Evolutionary conservation across 2,888 invertebrate genomes (phyloP).

Genomic region (Timandra comae): DNA sequence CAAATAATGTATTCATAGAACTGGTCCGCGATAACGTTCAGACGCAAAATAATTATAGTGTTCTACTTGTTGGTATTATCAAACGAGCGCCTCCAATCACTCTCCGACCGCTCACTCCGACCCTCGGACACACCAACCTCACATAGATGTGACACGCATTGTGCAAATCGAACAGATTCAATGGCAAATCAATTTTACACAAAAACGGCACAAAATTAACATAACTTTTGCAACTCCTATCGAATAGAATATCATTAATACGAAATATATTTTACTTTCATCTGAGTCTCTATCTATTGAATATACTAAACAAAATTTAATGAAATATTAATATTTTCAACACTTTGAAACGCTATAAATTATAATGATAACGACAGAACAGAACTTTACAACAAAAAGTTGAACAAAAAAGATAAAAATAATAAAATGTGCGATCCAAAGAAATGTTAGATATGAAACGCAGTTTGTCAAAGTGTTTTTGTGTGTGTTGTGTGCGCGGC

Average conservation of each 20-base stretch:
- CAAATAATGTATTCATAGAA: not conserved
- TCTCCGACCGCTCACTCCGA: too few species aligned
- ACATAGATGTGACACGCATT: too few species aligned
- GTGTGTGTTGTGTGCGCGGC: slow-evolving; percentile 1
- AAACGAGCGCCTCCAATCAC: not conserved
- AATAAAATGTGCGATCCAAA: slow-evolving; percentile 9
- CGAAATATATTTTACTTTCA: too few species aligned
- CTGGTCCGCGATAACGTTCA: not conserved
- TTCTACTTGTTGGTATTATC: not conserved
- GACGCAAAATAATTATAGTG: not conserved
- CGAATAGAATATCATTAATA: not conserved
- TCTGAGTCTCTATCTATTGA: too few species aligned
- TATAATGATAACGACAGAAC: not conserved
- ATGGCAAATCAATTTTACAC: too few species aligned
- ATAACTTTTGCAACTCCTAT: too few species aligned
- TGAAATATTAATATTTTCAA: not conserved
- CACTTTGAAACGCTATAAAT: not conserved
- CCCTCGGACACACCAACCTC: too few species aligned
- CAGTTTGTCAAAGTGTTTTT: slow-evolving; percentile 21
- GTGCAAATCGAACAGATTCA: too few species aligned
- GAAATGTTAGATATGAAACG: slow-evolving; percentile 10
- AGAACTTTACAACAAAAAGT: slow-evolving; percentile 1
- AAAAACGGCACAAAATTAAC: too few species aligned
- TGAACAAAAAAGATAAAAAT: slow-evolving; percentile 3
- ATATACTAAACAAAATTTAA: not conserved